Evolutionary conservation across 1,140 invertebrate species (phyloP).

Genomic region (Meteorus sp.): DNA sequence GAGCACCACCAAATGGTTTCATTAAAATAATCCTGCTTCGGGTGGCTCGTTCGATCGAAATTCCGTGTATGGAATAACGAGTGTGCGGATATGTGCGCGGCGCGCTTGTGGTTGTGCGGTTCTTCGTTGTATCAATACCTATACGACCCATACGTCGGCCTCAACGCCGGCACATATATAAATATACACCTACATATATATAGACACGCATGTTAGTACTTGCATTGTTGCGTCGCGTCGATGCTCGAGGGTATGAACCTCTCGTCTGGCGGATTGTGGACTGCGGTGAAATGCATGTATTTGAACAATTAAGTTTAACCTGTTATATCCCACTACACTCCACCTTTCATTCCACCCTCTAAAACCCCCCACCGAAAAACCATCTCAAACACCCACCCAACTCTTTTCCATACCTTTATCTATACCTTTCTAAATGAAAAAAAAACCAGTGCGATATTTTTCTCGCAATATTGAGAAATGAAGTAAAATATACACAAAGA

Average conservation of each 20-base stretch:
- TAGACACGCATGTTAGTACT: conserved; percentile 13
- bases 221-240: conserved; percentile 28
- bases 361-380: too few species aligned
- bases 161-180: conserved; percentile 3
- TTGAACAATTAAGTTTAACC: conserved; percentile 47
- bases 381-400: too few species aligned
- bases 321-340: conserved; percentile 16
- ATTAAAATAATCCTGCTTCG: conserved; percentile 43
- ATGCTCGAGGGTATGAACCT: conserved; percentile 7
- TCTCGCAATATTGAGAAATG: too few species aligned
- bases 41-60: conserved; percentile 38
- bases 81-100: conserved; percentile 32
- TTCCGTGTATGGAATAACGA: conserved; percentile 43
- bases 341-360: neutral
- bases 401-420: too few species aligned
- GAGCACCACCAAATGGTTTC: conserved; percentile 39
- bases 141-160: conserved; percentile 8
- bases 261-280: conserved; percentile 23
- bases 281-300: conserved; percentile 46
- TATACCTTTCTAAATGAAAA: too few species aligned
- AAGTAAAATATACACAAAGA: too few species aligned
- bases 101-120: conserved; percentile 13
- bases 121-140: conserved; percentile 16
- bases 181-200: conserved; percentile 8
- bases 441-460: too few species aligned